Percentiles rank a stretch among this genome's conserved stretches.
phyloP scores from a whole-genome alignment of 2,113 vertebrate species.

The Kryptolebias marmoratus region DNA sequence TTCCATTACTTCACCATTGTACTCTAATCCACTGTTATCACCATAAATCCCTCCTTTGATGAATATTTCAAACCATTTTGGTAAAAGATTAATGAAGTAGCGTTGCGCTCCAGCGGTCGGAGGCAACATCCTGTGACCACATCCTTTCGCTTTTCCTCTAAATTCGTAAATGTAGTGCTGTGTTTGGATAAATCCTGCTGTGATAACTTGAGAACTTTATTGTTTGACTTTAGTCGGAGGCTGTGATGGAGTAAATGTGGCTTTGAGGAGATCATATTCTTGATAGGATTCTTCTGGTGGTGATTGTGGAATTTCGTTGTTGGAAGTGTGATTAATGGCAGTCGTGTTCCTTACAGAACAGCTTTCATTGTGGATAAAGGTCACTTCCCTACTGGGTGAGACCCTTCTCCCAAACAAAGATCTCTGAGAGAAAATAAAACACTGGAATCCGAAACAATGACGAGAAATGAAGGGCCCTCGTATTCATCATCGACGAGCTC shows the following conservation, averaged over 20 bases:
- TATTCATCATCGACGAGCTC: constrained; percentile 30
- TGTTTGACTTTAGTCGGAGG: constrained; percentile 53
- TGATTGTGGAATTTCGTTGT: not conserved
- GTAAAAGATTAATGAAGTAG: constrained; percentile 65
- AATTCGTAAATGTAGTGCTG: constrained; percentile 52
- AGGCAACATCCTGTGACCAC: constrained; percentile 53
- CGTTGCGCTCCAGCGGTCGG: constrained; percentile 40
- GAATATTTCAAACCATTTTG: constrained; percentile 63
- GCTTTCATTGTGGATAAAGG: constrained; percentile 36
- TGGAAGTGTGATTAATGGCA: constrained; percentile 27
- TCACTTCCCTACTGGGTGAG: constrained; percentile 24
- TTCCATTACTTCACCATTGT: constrained; percentile 23
- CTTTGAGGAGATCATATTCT: not conserved
- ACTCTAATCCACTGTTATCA: constrained; percentile 53
- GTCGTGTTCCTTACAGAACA: constrained; percentile 15
- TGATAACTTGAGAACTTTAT: constrained; percentile 19
- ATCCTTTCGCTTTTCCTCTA: constrained; percentile 27
- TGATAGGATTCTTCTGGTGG: constrained; percentile 31
- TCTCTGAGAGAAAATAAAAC: constrained; percentile 41
- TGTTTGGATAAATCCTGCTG: constrained; percentile 60
- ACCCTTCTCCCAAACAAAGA: constrained; percentile 26
- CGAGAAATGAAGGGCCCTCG: constrained; percentile 14
- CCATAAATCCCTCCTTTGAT: constrained; percentile 60
- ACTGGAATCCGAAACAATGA: constrained; percentile 21
- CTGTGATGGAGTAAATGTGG: constrained; percentile 2